phyloP scores from a whole-genome alignment of 1,140 invertebrate species.

The Coelopa frigida region DNA sequence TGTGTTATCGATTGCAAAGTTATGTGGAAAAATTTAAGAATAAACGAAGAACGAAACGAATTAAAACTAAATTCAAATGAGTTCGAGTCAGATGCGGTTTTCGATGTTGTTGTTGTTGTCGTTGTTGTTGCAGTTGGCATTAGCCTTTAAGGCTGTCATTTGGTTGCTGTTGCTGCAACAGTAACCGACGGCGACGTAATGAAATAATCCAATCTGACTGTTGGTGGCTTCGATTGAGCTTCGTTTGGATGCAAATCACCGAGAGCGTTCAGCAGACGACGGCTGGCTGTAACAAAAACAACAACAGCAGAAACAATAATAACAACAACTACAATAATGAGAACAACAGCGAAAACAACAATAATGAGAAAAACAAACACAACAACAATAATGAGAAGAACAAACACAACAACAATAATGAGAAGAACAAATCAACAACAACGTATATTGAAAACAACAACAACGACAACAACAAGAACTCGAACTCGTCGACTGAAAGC shows the following conservation, averaged over 20 bases:
- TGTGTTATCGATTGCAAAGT: constrained; percentile 43
- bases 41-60: constrained; percentile 7
- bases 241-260: constrained; percentile 41
- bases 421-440: too few relatives aligned
- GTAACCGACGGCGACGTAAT: constrained; percentile 41
- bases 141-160: constrained; percentile 11
- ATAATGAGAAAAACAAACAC: too few relatives aligned
- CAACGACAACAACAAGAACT: too few relatives aligned
- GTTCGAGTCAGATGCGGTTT: constrained; percentile 7
- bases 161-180: constrained; percentile 42
- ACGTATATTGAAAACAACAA: too few relatives aligned
- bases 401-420: too few relatives aligned
- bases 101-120: neutral
- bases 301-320: too few relatives aligned
- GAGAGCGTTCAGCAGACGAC: too few relatives aligned
- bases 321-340: too few relatives aligned
- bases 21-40: constrained; percentile 44
- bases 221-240: constrained; percentile 25
- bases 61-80: constrained; percentile 44
- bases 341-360: too few relatives aligned
- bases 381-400: too few relatives aligned
- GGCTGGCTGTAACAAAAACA: too few relatives aligned
- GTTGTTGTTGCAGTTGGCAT: constrained; percentile 4
- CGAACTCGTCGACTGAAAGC: too few relatives aligned
- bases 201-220: constrained; percentile 44